Evolutionary conservation across 2,113 vertebrate genomes (phyloP).

Genomic region (Mus pahari): DNA sequence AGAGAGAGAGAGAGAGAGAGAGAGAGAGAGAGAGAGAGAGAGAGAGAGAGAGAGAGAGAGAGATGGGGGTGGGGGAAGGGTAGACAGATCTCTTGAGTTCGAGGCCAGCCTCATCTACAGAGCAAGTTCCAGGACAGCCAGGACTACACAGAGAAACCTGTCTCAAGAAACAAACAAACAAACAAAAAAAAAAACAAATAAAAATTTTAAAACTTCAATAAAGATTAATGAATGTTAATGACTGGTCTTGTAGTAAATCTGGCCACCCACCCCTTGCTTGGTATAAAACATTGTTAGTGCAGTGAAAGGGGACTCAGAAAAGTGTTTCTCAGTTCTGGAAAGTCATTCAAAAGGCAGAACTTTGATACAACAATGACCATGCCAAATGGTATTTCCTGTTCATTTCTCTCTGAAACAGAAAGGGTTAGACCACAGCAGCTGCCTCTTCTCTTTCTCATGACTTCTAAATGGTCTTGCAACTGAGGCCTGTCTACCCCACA

Average conservation of each 20-base stretch:
- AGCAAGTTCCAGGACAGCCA: not conserved
- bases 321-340: conserved; percentile 26
- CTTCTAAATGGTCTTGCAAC: conserved; percentile 10
- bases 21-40: too few relatives aligned
- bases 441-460: conserved; percentile 62
- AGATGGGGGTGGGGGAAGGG: too few relatives aligned
- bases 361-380: conserved; percentile 45
- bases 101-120: not conserved
- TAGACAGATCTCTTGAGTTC: not conserved
- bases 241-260: not conserved
- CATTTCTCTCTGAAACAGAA: conserved; percentile 47
- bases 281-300: not conserved
- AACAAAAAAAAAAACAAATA: not conserved
- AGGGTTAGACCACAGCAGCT: conserved; percentile 4
- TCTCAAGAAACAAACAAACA: not conserved
- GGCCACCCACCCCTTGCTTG: not conserved
- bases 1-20: too few relatives aligned
- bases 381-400: conserved; percentile 48
- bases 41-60: too few relatives aligned
- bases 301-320: not conserved
- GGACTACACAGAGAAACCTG: not conserved
- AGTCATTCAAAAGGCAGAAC: conserved; percentile 62
- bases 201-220: not conserved
- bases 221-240: not conserved
- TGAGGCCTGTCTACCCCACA: not conserved